These are phyloP conservation scores for Anthopleura sola DNA, from an alignment of 64 coral and sea anemone genomes.

Conservation along the genomic window DNA sequence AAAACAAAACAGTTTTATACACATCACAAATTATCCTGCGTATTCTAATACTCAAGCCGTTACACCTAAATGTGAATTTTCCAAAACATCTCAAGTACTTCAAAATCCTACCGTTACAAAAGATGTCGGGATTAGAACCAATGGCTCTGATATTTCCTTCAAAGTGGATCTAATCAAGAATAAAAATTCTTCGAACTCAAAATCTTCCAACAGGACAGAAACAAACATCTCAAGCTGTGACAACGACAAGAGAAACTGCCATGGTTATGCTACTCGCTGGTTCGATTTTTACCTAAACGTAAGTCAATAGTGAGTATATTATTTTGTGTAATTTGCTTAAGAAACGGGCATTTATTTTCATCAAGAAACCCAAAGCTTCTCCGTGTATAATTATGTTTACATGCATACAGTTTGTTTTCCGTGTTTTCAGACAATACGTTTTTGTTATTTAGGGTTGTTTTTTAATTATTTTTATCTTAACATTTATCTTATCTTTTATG, in stretches of 20 bases:
- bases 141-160: background rate
- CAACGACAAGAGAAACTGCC: background rate
- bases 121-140: background rate
- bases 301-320: background rate
- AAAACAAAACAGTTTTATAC: background rate
- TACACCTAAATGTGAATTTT: background rate
- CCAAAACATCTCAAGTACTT: background rate
- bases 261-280: slow-evolving; percentile 41
- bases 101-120: background rate
- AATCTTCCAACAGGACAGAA: background rate
- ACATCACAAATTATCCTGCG: background rate
- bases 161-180: background rate
- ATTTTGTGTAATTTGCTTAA: background rate
- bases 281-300: slow-evolving; percentile 58
- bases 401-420: background rate
- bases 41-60: background rate
- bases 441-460: background rate
- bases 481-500: no score
- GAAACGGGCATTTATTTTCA: background rate
- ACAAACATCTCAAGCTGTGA: slow-evolving; percentile 11
- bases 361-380: background rate
- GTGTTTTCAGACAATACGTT: no score
- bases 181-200: background rate
- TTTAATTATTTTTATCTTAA: no score
- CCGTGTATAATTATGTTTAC: no score